Conservation (phyloP, 2,888 invertebrate genomes). For the Tillus elongatus region DNA sequence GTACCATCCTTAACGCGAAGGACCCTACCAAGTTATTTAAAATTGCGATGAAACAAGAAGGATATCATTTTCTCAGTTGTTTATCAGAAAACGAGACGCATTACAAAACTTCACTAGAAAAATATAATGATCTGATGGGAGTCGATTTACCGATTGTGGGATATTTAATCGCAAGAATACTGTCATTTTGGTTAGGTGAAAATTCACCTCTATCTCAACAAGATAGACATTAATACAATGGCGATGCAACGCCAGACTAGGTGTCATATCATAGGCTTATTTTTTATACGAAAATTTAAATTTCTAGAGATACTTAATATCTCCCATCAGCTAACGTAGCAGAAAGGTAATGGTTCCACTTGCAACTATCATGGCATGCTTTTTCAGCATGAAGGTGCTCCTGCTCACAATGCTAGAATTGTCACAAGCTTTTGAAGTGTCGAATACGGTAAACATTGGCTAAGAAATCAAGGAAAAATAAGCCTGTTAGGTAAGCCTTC, state of each 20-base stretch:
- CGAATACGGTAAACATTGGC: constrained; percentile 3
- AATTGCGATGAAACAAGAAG: not conserved
- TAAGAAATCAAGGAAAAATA: not conserved
- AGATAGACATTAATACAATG: not conserved
- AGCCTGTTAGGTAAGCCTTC: too few relatives aligned
- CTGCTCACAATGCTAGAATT: constrained; percentile 3
- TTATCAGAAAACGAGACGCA: not conserved
- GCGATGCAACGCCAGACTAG: not conserved
- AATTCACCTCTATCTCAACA: not conserved
- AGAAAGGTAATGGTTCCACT: constrained; percentile 3
- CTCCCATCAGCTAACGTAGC: constrained; percentile 2
- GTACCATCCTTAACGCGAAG: constrained; percentile 1
- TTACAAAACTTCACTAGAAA: constrained; percentile 1
- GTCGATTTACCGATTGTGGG: constrained; percentile 4
- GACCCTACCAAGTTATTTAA: constrained; percentile 2
- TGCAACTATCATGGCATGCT: constrained; percentile 1
- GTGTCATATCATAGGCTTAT: constrained; percentile 2
- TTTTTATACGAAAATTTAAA: not conserved
- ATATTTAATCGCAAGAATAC: constrained; percentile 3
- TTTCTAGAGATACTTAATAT: not conserved
- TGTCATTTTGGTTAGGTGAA: constrained; percentile 1
- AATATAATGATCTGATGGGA: constrained; percentile 2
- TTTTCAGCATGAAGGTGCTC: not conserved
- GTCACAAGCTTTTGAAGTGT: not conserved
- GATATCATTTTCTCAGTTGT: constrained; percentile 1